Base-by-base conservation (phyloP, 1,140 invertebrate genomes). In the Drosophila neocordata region DNA sequence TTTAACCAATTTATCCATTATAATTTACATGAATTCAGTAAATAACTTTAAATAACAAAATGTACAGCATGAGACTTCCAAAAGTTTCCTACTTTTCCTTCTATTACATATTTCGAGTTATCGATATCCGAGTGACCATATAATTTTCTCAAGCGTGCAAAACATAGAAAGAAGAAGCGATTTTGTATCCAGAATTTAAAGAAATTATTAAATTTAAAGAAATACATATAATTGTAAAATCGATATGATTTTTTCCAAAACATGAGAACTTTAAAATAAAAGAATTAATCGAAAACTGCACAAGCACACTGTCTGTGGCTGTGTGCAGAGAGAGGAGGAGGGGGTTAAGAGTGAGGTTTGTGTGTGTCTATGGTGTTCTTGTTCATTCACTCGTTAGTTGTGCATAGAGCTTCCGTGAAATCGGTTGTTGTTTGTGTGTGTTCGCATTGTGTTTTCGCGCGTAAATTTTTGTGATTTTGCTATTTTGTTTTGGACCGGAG, bases 401-500 rank as follows among this genome's bases (percentile, higher is more conserved):
- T 87, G 82, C 83, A 87, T 71, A 79, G 68, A 87, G 80, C 82
- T 77, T 87, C 82, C 83, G 83, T 82, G 78, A 80, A 69, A 69
- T 88, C 79, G 82, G 82, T 87, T 83, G 65, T 69, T 75, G 72
- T 76, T 75, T 82, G 67, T 74, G 68, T 73, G 41, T 20, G 76
- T 80, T 58, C 63, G 73, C 59, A 52, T 69, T 69, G 41, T 60
- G 22, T 87, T 84, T 87, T 62, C 82, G 83, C 82, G 82, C 82
- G 78, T 88, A 87, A 85, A 85, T 76, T 82, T 73, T 69, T 64
- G 69, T 65, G 56, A 71, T 58, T 59, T 75, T 63, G 27, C 27
- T 7, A 6, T 31, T 31, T 31, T 31, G 27, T 31, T 31, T 31
- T 31, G 27, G 27, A 31, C 27, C 27, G 27, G 27, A 31, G 7